Percentiles rank a stretch among this genome's conserved stretches.
These are phyloP conservation scores for Phylloscopus collybita DNA, from an alignment of 2,797 vertebrate genomes.

Conservation along the genomic window DNA sequence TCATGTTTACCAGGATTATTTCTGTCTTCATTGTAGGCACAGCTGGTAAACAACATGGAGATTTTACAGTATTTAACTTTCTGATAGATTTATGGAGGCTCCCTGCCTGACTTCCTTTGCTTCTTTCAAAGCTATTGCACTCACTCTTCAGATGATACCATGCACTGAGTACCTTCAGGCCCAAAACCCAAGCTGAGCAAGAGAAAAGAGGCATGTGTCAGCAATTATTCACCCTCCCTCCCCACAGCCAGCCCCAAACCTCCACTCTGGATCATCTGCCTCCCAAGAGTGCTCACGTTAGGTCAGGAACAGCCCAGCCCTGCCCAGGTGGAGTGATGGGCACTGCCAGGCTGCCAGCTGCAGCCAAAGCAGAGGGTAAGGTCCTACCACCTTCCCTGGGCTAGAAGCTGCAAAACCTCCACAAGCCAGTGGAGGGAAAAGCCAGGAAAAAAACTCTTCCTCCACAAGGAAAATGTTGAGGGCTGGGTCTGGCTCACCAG, in stretches of 20 bases:
- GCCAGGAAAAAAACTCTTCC: background rate
- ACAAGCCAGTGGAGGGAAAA: background rate
- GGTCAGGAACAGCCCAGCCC: background rate
- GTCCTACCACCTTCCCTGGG: background rate
- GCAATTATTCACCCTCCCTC: background rate
- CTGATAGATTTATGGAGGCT: slow-evolving; percentile 55
- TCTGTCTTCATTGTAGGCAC: slow-evolving; percentile 52
- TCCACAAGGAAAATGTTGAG: background rate
- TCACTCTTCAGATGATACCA: background rate
- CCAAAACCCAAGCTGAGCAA: background rate
- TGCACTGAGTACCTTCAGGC: background rate
- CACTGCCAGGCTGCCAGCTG: background rate
- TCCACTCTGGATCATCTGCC: background rate
- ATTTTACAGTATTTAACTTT: slow-evolving; percentile 71
- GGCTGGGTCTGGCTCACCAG: background rate
- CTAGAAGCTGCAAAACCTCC: accelerated
- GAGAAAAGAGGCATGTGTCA: background rate
- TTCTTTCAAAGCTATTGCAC: slow-evolving; percentile 17
- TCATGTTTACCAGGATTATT: slow-evolving; percentile 64
- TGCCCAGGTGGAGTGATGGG: background rate
- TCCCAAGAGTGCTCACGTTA: background rate
- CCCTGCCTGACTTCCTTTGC: slow-evolving; percentile 31
- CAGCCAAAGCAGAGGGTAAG: background rate
- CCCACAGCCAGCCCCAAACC: background rate
- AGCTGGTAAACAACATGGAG: slow-evolving; percentile 66